A percentile compares a stretch with the other conserved stretches of the same genome.
phyloP scores from a whole-genome alignment of 2,797 vertebrate species.

The Oreortyx pictus region DNA sequence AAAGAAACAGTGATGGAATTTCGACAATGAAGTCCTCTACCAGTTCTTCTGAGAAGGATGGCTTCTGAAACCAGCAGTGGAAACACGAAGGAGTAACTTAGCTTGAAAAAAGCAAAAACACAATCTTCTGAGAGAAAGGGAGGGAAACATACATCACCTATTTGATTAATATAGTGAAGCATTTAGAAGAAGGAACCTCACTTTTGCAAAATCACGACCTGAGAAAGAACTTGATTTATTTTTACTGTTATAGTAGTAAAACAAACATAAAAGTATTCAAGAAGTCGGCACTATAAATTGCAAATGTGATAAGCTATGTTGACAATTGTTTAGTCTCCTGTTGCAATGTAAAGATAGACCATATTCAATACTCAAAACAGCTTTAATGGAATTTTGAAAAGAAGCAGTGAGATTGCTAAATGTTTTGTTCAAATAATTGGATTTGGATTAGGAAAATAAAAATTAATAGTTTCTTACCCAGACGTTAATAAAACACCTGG shows the following conservation, averaged over 20 bases:
- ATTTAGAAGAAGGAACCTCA: neutral
- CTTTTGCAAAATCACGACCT: neutral
- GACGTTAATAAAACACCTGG: neutral
- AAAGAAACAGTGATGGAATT: neutral
- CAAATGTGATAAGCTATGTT: neutral
- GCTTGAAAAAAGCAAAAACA: neutral
- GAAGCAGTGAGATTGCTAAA: fast-evolving
- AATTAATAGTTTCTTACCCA: neutral
- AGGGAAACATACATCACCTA: neutral
- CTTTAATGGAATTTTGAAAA: neutral
- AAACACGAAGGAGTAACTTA: neutral
- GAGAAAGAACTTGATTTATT: neutral
- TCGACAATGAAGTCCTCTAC: neutral
- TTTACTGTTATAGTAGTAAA: neutral
- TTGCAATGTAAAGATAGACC: neutral
- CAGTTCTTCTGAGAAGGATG: neutral
- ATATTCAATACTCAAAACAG: neutral
- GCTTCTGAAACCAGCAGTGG: neutral
- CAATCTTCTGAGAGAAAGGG: neutral
- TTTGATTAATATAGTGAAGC: neutral
- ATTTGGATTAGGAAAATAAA: neutral
- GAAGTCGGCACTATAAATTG: neutral
- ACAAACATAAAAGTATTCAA: neutral
- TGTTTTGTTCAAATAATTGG: neutral
- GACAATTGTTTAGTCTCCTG: neutral